These are phyloP conservation scores for Onychorhynchus coronatus DNA, from an alignment of 2,113 vertebrate species.

Conservation along the genomic window DNA sequence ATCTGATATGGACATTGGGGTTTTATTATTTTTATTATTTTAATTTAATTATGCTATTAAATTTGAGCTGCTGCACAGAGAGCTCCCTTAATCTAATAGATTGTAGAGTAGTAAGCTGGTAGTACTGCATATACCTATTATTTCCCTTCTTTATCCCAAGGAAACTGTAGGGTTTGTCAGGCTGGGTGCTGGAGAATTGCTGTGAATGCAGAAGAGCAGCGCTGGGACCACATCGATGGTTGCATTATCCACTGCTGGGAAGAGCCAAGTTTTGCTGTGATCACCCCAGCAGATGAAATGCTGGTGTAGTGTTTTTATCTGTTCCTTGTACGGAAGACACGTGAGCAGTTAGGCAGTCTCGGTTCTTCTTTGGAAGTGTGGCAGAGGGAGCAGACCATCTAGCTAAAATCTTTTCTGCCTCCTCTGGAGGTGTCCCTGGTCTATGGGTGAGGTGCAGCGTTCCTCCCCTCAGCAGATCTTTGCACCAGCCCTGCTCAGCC, in stretches of 20 bases:
- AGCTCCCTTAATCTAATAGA: background rate
- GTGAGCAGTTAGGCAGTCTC: background rate
- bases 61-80: background rate
- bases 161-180: background rate
- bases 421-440: background rate
- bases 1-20: background rate
- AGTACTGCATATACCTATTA: rapidly evolving
- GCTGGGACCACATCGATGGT: background rate
- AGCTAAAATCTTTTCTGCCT: background rate
- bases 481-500: background rate
- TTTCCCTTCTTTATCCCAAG: background rate
- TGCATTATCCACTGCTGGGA: background rate
- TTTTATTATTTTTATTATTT: background rate
- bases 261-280: background rate
- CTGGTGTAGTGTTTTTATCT: background rate
- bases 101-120: background rate
- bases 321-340: background rate
- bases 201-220: background rate
- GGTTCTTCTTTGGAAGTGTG: background rate
- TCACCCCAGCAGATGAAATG: background rate
- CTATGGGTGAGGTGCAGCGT: background rate
- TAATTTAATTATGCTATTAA: background rate
- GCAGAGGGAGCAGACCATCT: background rate
- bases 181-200: background rate
- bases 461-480: rapidly evolving